phyloP scores from a whole-genome alignment of 2,113 vertebrate genomes.

The Psophia crepitans region DNA sequence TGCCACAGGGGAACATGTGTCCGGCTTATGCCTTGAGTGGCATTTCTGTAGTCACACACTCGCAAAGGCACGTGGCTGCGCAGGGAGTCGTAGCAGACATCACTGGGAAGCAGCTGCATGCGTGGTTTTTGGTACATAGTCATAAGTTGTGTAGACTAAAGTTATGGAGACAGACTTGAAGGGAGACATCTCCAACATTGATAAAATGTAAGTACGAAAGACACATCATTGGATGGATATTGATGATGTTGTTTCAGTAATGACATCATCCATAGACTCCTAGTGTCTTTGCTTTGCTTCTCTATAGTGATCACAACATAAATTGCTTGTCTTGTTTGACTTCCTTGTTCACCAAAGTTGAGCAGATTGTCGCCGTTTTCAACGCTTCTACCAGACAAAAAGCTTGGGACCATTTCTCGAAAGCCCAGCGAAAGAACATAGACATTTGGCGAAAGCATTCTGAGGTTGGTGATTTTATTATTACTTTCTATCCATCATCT shows the following conservation, averaged over 20 bases:
- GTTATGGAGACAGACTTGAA: conserved; percentile 80
- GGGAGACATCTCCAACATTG: conserved; percentile 76
- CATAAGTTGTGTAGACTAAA: conserved; percentile 65
- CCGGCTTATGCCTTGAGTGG: background rate
- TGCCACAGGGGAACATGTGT: rapidly evolving
- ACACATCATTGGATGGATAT: conserved; percentile 78
- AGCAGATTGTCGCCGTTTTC: conserved; percentile 99
- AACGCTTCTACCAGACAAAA: conserved; percentile 97
- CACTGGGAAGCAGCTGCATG: conserved; percentile 4
- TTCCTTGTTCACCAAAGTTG: conserved; percentile 96
- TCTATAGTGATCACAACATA: conserved; percentile 90
- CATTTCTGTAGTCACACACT: background rate
- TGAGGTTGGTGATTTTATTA: conserved; percentile 93
- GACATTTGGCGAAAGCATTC: conserved; percentile 99
- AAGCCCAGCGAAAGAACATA: conserved; percentile 99
- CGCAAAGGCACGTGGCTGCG: rapidly evolving
- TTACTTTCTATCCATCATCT: conserved; percentile 79
- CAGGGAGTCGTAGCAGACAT: background rate
- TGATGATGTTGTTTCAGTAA: conserved; percentile 77
- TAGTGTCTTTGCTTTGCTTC: conserved; percentile 87
- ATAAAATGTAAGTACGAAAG: conserved; percentile 84
- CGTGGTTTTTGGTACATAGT: background rate
- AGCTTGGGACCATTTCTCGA: conserved; percentile 99
- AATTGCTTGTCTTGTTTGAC: conserved; percentile 99
- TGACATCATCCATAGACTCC: conserved; percentile 81